These are phyloP conservation scores for Perccottus glenii DNA, from an alignment of 2,113 vertebrate species.

Conservation along the genomic window DNA sequence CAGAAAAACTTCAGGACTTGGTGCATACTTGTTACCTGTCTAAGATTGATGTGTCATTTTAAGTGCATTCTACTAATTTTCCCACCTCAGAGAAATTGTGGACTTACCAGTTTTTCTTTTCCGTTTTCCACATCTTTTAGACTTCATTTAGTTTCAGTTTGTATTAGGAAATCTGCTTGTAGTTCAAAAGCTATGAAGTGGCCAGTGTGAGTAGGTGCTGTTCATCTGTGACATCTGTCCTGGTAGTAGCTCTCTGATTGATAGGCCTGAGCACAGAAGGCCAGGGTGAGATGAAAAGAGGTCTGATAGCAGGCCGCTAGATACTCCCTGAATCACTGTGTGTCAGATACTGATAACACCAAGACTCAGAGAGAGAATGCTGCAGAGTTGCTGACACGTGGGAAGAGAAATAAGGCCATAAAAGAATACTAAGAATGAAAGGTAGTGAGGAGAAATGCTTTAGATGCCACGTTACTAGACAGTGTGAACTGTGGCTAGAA, in stretches of 20 bases:
- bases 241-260: slow-evolving; percentile 72
- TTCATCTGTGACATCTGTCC: slow-evolving; percentile 31
- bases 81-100: too few relatives aligned
- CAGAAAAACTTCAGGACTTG: too few relatives aligned
- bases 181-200: neutral
- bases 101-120: too few relatives aligned
- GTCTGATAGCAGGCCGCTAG: slow-evolving; percentile 78
- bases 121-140: neutral
- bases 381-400: slow-evolving; percentile 30
- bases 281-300: slow-evolving; percentile 78
- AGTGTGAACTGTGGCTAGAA: slow-evolving; percentile 42
- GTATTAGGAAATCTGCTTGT: neutral
- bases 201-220: slow-evolving; percentile 9
- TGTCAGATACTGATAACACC: slow-evolving; percentile 82
- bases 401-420: slow-evolving; percentile 50
- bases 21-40: too few relatives aligned
- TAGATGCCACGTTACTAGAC: slow-evolving; percentile 48
- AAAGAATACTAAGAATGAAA: slow-evolving; percentile 44
- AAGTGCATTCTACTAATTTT: too few relatives aligned
- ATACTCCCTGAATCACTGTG: slow-evolving; percentile 81
- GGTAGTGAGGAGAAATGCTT: slow-evolving; percentile 36
- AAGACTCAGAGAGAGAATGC: slow-evolving; percentile 50
- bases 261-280: slow-evolving; percentile 73
- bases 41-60: too few relatives aligned
- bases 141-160: neutral